Percentiles rank a stretch among this genome's conserved stretches.
Conservation (phyloP, 35 echinoderm and acorn worm species). For the Apostichopus japonicus region DNA sequence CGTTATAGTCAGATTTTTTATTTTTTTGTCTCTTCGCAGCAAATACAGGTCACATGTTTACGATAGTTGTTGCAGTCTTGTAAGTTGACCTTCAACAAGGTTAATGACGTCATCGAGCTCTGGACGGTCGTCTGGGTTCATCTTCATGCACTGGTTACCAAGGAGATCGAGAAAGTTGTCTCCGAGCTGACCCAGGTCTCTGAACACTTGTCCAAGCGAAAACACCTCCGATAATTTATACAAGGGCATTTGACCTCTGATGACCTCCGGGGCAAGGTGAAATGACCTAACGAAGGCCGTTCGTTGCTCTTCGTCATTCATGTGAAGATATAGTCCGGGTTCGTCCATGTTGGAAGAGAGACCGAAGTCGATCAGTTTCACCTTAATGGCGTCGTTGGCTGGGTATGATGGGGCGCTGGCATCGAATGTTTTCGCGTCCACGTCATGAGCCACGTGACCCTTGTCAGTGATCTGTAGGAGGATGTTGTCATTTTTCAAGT, state of each 20-base stretch:
- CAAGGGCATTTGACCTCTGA: not conserved
- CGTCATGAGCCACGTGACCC: not conserved
- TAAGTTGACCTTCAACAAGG: not conserved
- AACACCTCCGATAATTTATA: not conserved
- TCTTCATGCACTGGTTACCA: not conserved
- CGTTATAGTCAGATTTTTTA: too few relatives aligned
- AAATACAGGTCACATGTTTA: too few relatives aligned
- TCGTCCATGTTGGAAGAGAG: not conserved
- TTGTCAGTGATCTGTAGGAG: not conserved
- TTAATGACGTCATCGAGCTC: not conserved
- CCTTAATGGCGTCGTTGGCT: not conserved
- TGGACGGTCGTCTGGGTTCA: not conserved
- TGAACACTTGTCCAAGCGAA: not conserved
- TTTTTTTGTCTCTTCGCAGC: too few relatives aligned
- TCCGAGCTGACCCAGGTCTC: not conserved
- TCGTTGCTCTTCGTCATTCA: not conserved
- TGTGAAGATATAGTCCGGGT: not conserved
- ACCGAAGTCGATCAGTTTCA: not conserved
- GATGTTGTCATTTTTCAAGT: constrained; percentile 12
- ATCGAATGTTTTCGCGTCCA: too few relatives aligned
- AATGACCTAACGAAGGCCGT: not conserved
- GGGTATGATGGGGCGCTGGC: too few relatives aligned
- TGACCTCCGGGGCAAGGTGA: not conserved
- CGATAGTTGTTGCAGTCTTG: not conserved
- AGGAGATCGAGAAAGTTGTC: not conserved